Percentiles rank a stretch among this genome's conserved stretches.
Conservation (phyloP, 1,140 invertebrate genomes). For the Papilio helenus region DNA sequence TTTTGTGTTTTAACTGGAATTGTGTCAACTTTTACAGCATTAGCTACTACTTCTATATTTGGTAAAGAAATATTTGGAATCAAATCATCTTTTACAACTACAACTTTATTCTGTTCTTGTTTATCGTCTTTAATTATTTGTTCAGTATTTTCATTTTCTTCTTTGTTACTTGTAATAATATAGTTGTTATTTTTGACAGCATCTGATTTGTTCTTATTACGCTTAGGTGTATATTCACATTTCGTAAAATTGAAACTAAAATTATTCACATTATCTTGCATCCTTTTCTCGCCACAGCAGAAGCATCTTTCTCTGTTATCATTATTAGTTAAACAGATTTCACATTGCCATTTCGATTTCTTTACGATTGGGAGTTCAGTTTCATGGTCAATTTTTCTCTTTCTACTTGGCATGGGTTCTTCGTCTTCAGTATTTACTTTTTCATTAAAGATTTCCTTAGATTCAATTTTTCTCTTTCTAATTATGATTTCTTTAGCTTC, state of each 20-base stretch:
- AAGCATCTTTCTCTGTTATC: conserved; percentile 49
- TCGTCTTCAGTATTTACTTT: conserved; percentile 26
- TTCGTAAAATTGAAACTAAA: conserved; percentile 1
- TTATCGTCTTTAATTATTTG: not conserved
- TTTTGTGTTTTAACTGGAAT: not conserved
- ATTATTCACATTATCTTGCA: not conserved
- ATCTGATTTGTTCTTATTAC: conserved; percentile 1
- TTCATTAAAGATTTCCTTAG: conserved; percentile 7
- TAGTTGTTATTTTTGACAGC: not conserved
- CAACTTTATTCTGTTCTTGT: not conserved
- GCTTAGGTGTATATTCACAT: not conserved
- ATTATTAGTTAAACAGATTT: conserved; percentile 56
- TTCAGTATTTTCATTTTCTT: not conserved
- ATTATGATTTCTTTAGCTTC: conserved; percentile 6
- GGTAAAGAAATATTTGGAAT: not conserved
- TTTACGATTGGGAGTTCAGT: not conserved
- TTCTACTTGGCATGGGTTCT: conserved; percentile 20
- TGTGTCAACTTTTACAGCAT: not conserved
- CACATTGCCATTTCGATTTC: conserved; percentile 55
- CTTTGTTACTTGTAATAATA: not conserved
- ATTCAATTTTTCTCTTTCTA: conserved; percentile 21
- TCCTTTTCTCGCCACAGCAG: conserved; percentile 45
- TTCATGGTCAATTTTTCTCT: not conserved
- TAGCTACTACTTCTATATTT: not conserved
- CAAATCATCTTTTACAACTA: not conserved